Conservation (phyloP, 2,113 vertebrate species). For the Phodopus roborovskii region DNA sequence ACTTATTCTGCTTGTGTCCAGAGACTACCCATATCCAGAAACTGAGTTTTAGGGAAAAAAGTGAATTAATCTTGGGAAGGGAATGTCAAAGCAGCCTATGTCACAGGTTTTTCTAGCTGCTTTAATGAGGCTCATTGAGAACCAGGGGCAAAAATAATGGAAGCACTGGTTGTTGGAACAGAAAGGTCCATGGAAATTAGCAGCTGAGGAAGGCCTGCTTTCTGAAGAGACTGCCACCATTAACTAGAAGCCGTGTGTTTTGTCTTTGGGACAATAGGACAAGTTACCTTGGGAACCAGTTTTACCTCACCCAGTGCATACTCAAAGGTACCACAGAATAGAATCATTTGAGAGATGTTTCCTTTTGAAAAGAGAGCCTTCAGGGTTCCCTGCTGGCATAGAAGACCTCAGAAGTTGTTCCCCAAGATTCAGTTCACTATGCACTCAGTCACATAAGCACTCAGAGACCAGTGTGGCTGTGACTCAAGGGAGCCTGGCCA, state of each 20-base stretch:
- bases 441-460: neutral
- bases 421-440: neutral
- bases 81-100: too few species aligned
- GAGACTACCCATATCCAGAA: neutral
- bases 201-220: neutral
- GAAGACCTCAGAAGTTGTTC: neutral
- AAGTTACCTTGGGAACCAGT: neutral
- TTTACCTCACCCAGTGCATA: neutral
- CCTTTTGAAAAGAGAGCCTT: neutral
- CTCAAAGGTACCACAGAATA: neutral
- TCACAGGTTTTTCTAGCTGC: neutral
- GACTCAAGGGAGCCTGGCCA: neutral
- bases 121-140: neutral
- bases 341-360: too few species aligned
- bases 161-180: neutral
- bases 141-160: neutral
- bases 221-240: neutral
- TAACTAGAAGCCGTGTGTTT: neutral
- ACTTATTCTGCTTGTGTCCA: neutral
- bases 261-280: neutral
- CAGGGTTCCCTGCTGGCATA: neutral
- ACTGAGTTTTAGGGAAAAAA: neutral
- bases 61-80: neutral
- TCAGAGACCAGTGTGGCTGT: neutral
- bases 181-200: neutral